Evolutionary conservation across 2,113 vertebrate genomes (phyloP), one percentile per base, ranked within the genome.

Genomic region (Micromys minutus): DNA sequence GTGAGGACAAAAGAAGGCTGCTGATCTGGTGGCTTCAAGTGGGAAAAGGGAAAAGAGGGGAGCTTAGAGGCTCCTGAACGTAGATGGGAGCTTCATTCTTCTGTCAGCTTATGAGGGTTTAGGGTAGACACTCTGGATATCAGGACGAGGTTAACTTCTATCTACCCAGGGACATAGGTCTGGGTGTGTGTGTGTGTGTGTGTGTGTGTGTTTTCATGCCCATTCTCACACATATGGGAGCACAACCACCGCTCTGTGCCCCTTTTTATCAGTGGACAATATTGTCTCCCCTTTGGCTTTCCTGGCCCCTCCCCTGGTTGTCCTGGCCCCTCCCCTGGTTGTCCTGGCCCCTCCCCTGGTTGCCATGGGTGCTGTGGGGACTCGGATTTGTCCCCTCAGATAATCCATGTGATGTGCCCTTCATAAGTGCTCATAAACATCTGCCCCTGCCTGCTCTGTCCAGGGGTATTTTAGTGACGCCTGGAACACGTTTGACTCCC

Each of bases 401-500:
- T 57, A 75, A 83, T 76, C 90, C 7, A 21, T 96, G 71, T 83
- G 95, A 94, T 75, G 8, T 95, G 74, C 91, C 92, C 96, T 98
- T 98, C 97, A 97, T 98, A 89, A 98, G 91, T 98, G 98, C 98
- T 98, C 98, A 97, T 97, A 96, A 98, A 98, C 97, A 52, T 99
- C 98, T 99, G 99, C 98, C 98, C 98, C 98, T 98, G 98, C 98
- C 98, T 98, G 97, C 98, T 98, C 98, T 98, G 98, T 98, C 98
- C 99, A 99, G 99, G 99, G 99, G 97, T 99, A 99, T 99, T 99
- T 99, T 99, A 99, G 99, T 98, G 99, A 99, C 97, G 99, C 99
- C 98, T 99, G 99, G 99, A 99, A 99, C 98, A 99, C 99, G 98
- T 99, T 99, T 99, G 99, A 99, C 98, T 99, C 99, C 98, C 98